Evolutionary conservation across 2,888 invertebrate species (phyloP).

Genomic region (Argynnis bischoffii): DNA sequence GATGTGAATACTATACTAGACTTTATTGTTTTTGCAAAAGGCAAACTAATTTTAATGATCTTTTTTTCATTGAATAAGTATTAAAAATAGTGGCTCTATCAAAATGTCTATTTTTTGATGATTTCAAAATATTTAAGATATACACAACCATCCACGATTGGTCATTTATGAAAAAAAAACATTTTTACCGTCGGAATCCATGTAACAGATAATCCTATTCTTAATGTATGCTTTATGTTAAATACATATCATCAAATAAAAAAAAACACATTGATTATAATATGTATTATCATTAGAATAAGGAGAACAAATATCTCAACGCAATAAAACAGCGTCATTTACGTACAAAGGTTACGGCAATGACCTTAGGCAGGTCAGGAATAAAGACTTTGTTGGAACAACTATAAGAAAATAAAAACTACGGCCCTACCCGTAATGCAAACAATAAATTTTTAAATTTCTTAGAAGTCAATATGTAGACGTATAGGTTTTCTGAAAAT

Average conservation of each 20-base stretch:
- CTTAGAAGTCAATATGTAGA: background rate
- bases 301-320: background rate
- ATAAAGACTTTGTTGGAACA: background rate
- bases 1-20: too few relatives aligned
- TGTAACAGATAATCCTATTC: too few relatives aligned
- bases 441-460: conserved; percentile 2
- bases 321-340: background rate
- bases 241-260: background rate
- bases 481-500: background rate
- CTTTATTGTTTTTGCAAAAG: too few relatives aligned
- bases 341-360: conserved; percentile 12
- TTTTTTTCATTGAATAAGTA: too few relatives aligned
- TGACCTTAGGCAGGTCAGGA: conserved; percentile 19
- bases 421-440: background rate
- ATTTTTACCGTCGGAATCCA: too few relatives aligned
- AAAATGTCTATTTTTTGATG: too few relatives aligned
- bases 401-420: background rate
- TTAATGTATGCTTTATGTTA: too few relatives aligned
- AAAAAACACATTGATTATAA: background rate
- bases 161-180: too few relatives aligned
- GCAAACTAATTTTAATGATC: too few relatives aligned
- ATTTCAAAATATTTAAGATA: too few relatives aligned
- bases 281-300: background rate
- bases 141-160: too few relatives aligned
- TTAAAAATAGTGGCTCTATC: too few relatives aligned